Evolutionary conservation across 1,140 invertebrate genomes (phyloP).

Genomic region (Ostrea edulis): DNA sequence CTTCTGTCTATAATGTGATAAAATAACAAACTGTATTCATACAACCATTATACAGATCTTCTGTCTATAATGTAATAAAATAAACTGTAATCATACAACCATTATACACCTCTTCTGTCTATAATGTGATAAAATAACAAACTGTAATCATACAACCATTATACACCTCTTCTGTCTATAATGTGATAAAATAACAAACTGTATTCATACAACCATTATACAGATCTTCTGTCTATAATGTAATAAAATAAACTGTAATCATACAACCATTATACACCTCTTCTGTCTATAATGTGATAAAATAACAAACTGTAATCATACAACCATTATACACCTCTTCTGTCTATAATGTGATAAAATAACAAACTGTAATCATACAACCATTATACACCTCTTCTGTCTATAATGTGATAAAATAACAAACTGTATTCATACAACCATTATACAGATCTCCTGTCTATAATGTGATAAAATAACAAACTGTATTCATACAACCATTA

Average conservation of each 20-base stretch:
- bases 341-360: slow-evolving; percentile 62
- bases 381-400: slow-evolving; percentile 70
- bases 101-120: slow-evolving; percentile 73
- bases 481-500: no score
- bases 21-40: neutral
- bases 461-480: slow-evolving; percentile 30
- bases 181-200: neutral
- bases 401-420: slow-evolving; percentile 56
- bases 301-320: neutral
- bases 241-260: neutral
- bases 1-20: slow-evolving; percentile 66
- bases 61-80: slow-evolving; percentile 63
- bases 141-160: neutral
- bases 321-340: slow-evolving; percentile 66
- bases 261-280: slow-evolving; percentile 64
- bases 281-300: slow-evolving; percentile 65
- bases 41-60: slow-evolving; percentile 58
- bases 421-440: neutral
- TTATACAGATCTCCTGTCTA: slow-evolving; percentile 73
- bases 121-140: slow-evolving; percentile 39
- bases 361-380: neutral
- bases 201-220: no score
- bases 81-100: neutral
- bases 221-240: slow-evolving; percentile 71
- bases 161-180: slow-evolving; percentile 74